Percentiles rank a stretch among this genome's conserved stretches.
These are phyloP conservation scores for Stichopus horrens DNA, from an alignment of 53 echinoderm and acorn worm species.

Conservation along the genomic window DNA sequence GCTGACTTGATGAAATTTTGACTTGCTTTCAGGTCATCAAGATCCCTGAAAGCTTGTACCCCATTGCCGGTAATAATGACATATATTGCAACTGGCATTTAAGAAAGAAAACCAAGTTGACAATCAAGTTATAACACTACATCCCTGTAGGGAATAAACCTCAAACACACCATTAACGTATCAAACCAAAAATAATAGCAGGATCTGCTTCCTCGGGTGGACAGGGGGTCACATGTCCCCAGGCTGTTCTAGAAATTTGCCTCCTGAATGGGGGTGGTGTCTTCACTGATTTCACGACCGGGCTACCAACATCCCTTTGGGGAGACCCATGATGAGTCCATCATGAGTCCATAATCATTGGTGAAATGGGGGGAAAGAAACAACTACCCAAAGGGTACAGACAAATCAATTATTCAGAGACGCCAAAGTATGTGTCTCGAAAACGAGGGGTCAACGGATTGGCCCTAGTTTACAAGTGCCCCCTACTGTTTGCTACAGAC, in stretches of 20 bases:
- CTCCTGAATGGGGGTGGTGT: conserved; percentile 18
- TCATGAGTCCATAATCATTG: background rate
- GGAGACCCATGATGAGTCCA: background rate
- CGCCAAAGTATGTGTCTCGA: conserved; percentile 15
- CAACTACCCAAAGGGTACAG: background rate
- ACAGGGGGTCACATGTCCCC: conserved; percentile 26
- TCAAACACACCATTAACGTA: background rate
- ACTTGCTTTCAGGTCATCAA: no score
- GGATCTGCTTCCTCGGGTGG: background rate
- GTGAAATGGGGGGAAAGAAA: background rate
- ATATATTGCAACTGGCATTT: background rate
- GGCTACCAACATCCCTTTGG: background rate
- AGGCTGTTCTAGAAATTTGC: conserved; percentile 39
- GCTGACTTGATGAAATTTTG: no score
- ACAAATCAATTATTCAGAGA: conserved; percentile 10
- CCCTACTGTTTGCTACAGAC: background rate
- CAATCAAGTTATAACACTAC: conserved; percentile 29
- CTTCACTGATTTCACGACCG: background rate
- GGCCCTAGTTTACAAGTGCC: background rate
- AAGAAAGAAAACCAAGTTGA: conserved; percentile 18
- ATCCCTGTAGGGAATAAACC: conserved; percentile 27
- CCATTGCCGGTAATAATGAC: background rate
- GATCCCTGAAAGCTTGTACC: no score
- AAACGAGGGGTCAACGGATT: background rate
- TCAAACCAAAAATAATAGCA: conserved; percentile 7